Base-by-base conservation (phyloP, 2,888 invertebrate genomes). In the Drosophila lacicola region DNA sequence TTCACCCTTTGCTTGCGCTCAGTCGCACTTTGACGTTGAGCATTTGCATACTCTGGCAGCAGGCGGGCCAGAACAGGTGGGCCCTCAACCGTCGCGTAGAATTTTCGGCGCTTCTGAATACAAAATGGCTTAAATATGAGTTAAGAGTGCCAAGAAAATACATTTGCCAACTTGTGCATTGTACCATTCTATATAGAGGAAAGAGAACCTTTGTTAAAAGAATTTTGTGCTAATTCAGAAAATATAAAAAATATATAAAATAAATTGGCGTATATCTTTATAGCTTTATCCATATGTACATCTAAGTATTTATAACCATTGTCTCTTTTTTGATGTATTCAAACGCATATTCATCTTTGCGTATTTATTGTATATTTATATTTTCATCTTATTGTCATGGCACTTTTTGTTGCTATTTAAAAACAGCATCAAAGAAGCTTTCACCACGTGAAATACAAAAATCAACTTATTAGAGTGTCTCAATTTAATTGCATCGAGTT, bases 401-500 rank as follows among this genome's bases (percentile, higher is more conserved):
- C 8, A 8, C 8, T 29, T 29, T 29, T 29, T n/a, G 4, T 19
- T 13, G 4, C n/a, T 6, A 1, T 9, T 36, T 21, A 1, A 17
- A 9, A 19, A 34, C 11, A 21, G 5, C 19, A 29, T 37, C 2
- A 6, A 21, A 4, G 1, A n/a, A 3, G n/a, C 29, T n/a, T 47
- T 34, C 4, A 1, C 14, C 3, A 2, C 14, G 8, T 44, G 19
- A 11, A 3, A 34, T 13, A 13, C 5, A 25, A 4, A 39, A 9
- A 60, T 50, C 34, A 53, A 49, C 47, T 63, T 55, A 44, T 57
- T 53, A 53, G 47, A 29, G 11, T 29, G 21, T 33, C 37, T 11
- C 21, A 47, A 33, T 36, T 56, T 33, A 50, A 55, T 65, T 54
- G 50, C 39, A 33, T n/a, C 55, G 65, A 80, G 53, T 66, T 64